A percentile compares a stretch with the other conserved stretches of the same genome.
Evolutionary conservation across 2,888 invertebrate genomes (phyloP).

Genomic region (Nymphalis polychloros): DNA sequence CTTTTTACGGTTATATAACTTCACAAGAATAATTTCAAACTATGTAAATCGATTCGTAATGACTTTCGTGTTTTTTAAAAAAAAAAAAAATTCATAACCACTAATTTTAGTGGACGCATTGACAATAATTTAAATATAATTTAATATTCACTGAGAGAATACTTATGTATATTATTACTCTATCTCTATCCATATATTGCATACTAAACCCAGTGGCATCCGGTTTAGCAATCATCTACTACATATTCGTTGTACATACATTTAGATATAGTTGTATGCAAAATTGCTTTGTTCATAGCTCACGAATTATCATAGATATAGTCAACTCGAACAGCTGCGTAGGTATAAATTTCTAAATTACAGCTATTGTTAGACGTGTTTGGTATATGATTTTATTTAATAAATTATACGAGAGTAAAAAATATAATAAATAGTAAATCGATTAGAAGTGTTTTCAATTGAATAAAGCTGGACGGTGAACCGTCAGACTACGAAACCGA

Average conservation of each 20-base stretch:
- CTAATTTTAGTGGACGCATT: too few species aligned
- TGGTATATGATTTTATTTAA: too few species aligned
- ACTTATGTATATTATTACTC: not conserved
- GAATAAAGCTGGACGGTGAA: too few species aligned
- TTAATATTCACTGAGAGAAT: not conserved
- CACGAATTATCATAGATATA: slow-evolving; percentile 17
- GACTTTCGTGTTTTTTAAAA: too few species aligned
- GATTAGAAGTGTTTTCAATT: too few species aligned
- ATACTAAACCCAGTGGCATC: slow-evolving; percentile 7
- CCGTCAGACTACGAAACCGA: too few species aligned
- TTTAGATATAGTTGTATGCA: slow-evolving; percentile 8
- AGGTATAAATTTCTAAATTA: not conserved
- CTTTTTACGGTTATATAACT: too few species aligned
- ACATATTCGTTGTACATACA: slow-evolving; percentile 1
- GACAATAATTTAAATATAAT: not conserved
- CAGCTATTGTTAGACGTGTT: not conserved
- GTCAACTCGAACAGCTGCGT: not conserved
- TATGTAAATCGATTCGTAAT: too few species aligned
- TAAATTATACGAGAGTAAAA: too few species aligned
- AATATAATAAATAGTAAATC: too few species aligned
- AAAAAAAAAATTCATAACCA: too few species aligned
- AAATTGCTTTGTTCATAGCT: slow-evolving; percentile 26
- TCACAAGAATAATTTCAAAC: too few species aligned
- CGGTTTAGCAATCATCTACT: slow-evolving; percentile 20
- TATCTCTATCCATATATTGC: slow-evolving; percentile 13